These are phyloP conservation scores for Drosophila nebulosa DNA, from an alignment of 1,140 invertebrate genomes.

Conservation along the genomic window DNA sequence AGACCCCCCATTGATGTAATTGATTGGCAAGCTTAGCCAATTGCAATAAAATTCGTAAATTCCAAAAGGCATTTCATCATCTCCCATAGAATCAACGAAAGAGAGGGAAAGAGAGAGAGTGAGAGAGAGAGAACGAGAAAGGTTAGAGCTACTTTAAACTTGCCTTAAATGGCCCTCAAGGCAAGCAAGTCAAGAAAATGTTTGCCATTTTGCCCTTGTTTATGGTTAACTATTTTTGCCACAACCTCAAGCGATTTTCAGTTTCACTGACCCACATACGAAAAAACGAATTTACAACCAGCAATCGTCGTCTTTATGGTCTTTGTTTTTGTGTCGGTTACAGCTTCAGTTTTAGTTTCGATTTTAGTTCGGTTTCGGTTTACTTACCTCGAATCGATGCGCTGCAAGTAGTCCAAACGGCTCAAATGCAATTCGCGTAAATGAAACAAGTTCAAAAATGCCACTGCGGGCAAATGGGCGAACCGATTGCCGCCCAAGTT, in stretches of 20 bases:
- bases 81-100: no score
- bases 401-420: constrained; percentile 84
- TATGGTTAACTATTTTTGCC: constrained; percentile 2
- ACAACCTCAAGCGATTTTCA: constrained; percentile 2
- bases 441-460: constrained; percentile 90
- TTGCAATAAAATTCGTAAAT: background rate
- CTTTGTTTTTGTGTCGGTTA: background rate
- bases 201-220: constrained; percentile 1
- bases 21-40: constrained; percentile 1
- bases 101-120: no score
- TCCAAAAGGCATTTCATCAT: background rate
- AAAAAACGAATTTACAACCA: constrained; percentile 28
- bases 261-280: constrained; percentile 36
- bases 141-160: background rate
- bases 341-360: no score
- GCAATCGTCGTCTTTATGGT: background rate
- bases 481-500: constrained; percentile 90
- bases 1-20: background rate
- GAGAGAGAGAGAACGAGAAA: no score
- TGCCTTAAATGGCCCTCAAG: background rate
- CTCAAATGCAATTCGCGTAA: constrained; percentile 88
- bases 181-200: background rate
- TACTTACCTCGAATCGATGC: constrained; percentile 85
- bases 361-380: background rate
- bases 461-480: constrained; percentile 85